Evolutionary conservation across 1,140 invertebrate genomes (phyloP).

Genomic region (Ridgeia piscesae): DNA sequence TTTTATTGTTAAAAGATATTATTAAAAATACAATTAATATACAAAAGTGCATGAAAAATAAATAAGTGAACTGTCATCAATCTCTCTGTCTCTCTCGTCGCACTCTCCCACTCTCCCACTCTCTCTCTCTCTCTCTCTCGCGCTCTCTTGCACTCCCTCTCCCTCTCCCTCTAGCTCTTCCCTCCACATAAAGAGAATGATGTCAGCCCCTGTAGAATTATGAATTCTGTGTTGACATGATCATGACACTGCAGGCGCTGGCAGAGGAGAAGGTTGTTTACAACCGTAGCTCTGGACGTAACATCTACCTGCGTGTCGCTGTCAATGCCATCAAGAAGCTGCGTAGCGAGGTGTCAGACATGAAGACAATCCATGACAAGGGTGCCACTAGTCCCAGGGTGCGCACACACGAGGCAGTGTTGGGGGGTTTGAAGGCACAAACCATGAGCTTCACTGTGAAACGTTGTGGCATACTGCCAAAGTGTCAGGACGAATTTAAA

Average conservation of each 20-base stretch:
- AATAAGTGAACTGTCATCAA: too few relatives aligned
- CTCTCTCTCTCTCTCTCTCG: too few relatives aligned
- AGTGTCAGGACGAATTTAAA: neutral
- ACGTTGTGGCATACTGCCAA: conserved; percentile 32
- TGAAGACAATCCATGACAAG: conserved; percentile 22
- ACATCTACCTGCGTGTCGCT: conserved; percentile 82
- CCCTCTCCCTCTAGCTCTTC: too few relatives aligned
- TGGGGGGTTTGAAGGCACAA: conserved; percentile 66
- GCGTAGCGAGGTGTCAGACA: conserved; percentile 39
- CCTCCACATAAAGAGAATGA: too few relatives aligned
- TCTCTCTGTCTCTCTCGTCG: too few relatives aligned
- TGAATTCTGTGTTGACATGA: neutral
- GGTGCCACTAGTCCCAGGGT: conserved; percentile 31
- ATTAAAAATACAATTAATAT: too few relatives aligned
- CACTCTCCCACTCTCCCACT: too few relatives aligned
- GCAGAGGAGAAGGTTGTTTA: conserved; percentile 76
- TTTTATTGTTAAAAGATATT: too few relatives aligned
- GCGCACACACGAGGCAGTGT: conserved; percentile 67
- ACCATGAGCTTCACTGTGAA: conserved; percentile 69
- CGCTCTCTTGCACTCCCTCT: too few relatives aligned
- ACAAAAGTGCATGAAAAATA: too few relatives aligned
- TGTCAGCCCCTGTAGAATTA: too few relatives aligned
- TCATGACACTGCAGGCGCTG: conserved; percentile 42
- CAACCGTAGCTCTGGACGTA: conserved; percentile 74
- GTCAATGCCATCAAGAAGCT: conserved; percentile 75